A percentile compares a stretch with the other conserved stretches of the same genome.
phyloP scores from a whole-genome alignment of 2,888 invertebrate genomes.

The Drosophila paracracens region DNA sequence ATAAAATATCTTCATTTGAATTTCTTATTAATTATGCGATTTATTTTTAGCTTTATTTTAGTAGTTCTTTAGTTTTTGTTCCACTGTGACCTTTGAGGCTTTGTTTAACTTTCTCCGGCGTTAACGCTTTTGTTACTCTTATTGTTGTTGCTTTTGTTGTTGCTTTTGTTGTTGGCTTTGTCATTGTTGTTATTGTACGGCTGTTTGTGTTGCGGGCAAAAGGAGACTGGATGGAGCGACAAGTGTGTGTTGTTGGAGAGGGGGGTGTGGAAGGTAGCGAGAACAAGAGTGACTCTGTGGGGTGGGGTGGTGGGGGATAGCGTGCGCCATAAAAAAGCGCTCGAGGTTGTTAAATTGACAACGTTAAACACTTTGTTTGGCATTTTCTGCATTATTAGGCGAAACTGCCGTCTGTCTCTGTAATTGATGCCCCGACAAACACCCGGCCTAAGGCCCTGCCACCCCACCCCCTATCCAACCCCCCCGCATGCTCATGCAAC shows the following conservation, averaged over 20 bases:
- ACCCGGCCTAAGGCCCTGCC: constrained; percentile 5
- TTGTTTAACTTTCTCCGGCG: constrained; percentile 68
- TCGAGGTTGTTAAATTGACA: constrained; percentile 81
- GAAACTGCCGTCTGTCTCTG: constrained; percentile 68
- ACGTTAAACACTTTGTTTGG: constrained; percentile 82
- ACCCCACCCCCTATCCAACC: not conserved
- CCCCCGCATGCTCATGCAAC: not conserved
- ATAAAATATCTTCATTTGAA: not conserved
- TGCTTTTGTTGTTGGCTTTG: constrained; percentile 23
- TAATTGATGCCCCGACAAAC: constrained; percentile 71
- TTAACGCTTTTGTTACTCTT: constrained; percentile 53
- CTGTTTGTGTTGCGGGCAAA: constrained; percentile 28
- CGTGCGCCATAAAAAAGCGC: constrained; percentile 74
- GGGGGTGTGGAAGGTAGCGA: not conserved
- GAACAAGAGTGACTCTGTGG: not conserved
- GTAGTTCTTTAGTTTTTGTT: not conserved
- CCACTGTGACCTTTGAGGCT: constrained; percentile 66
- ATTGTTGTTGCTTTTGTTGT: not conserved
- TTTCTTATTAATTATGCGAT: not conserved
- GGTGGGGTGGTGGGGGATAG: not conserved
- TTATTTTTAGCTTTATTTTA: not conserved
- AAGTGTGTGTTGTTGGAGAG: no score
- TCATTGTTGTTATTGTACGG: constrained; percentile 48
- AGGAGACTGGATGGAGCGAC: constrained; percentile 5
- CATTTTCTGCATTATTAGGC: constrained; percentile 81